phyloP scores from a whole-genome alignment of 2,113 vertebrate genomes.

The Eulemur macaco region DNA sequence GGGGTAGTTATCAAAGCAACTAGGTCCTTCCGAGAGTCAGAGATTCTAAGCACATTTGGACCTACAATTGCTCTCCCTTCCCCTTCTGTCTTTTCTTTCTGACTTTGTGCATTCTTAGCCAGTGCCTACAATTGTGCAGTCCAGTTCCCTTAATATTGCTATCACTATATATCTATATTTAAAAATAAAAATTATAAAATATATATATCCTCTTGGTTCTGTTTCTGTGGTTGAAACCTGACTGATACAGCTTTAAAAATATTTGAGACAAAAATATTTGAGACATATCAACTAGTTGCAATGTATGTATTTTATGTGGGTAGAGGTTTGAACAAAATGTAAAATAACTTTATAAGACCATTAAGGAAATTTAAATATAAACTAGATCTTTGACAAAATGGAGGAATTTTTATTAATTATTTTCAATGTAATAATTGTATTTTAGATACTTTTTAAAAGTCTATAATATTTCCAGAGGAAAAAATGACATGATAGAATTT shows the following conservation, averaged over 20 bases:
- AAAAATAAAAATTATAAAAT: background rate
- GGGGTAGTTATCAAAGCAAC: background rate
- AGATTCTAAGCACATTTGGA: background rate
- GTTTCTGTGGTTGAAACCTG: background rate
- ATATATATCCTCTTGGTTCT: background rate
- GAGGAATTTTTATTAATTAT: slow-evolving; percentile 5
- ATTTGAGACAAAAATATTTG: background rate
- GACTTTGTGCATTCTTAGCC: background rate
- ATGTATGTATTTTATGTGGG: background rate
- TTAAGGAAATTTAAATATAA: background rate
- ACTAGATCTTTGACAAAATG: background rate
- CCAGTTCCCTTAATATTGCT: background rate
- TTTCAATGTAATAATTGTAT: slow-evolving; percentile 11
- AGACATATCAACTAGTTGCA: background rate
- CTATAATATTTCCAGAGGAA: background rate
- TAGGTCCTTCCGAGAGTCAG: background rate
- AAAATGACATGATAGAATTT: background rate
- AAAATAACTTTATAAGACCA: background rate
- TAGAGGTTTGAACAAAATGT: background rate
- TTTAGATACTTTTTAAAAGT: background rate
- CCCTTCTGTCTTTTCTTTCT: background rate
- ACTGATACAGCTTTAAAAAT: background rate
- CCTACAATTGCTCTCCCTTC: background rate
- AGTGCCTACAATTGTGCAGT: background rate
- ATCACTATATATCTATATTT: background rate